Conservation (phyloP, 2,888 invertebrate species). For the Synanthedon tipuliformis region DNA sequence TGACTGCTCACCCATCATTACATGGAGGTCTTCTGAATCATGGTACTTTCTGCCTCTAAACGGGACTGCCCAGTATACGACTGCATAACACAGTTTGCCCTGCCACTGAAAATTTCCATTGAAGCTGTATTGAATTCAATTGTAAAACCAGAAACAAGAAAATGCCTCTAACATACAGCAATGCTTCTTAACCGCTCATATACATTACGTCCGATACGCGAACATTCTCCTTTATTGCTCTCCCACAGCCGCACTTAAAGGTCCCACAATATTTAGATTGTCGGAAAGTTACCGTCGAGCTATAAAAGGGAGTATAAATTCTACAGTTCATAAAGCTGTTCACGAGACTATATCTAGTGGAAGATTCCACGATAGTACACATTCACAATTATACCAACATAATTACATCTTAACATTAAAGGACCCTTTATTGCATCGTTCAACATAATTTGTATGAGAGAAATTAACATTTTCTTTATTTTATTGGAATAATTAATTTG, state of each 20-base stretch:
- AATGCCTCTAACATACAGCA: not conserved
- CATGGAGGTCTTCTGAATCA: too few relatives aligned
- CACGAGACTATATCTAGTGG: conserved; percentile 1
- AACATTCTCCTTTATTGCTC: conserved; percentile 7
- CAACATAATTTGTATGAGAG: too few relatives aligned
- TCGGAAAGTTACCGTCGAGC: conserved; percentile 10
- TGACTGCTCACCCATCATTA: too few relatives aligned
- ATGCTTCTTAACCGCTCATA: not conserved
- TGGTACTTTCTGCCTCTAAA: too few relatives aligned
- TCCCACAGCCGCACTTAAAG: conserved; percentile 8
- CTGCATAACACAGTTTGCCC: too few relatives aligned
- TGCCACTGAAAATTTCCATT: too few relatives aligned
- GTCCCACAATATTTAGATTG: conserved; percentile 9
- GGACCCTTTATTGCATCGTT: too few relatives aligned
- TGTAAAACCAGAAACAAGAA: too few relatives aligned
- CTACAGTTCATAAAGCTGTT: conserved; percentile 9
- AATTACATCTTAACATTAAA: conserved; percentile 9
- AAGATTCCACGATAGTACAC: conserved; percentile 3
- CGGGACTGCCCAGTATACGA: too few relatives aligned
- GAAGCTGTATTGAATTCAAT: too few relatives aligned
- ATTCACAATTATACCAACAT: not conserved
- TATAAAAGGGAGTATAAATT: conserved; percentile 16
- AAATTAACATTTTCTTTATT: too few relatives aligned
- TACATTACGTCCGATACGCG: conserved; percentile 5
- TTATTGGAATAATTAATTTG: too few relatives aligned